Evolutionary conservation across 35 echinoderm and acorn worm species (phyloP).

Genomic region (Diadema setosum): DNA sequence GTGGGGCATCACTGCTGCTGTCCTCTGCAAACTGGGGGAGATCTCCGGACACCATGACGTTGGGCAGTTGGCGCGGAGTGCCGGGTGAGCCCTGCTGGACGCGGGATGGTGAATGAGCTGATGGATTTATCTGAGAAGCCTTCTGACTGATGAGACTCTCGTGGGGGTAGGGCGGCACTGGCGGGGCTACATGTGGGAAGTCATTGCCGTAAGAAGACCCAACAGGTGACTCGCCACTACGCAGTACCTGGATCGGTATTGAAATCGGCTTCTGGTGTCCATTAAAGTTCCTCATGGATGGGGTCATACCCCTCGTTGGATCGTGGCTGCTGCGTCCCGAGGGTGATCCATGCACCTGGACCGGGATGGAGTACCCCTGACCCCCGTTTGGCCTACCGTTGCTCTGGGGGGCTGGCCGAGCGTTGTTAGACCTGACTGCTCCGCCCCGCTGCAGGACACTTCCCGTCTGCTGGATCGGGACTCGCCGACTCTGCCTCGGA

Average conservation of each 20-base stretch:
- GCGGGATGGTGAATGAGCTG: neutral
- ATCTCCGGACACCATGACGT: constrained; percentile 6
- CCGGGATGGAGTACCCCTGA: neutral
- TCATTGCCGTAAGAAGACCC: neutral
- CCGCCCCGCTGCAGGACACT: constrained; percentile 3
- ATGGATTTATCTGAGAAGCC: neutral
- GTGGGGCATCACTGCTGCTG: neutral
- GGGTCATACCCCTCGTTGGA: neutral
- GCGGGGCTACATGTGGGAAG: neutral
- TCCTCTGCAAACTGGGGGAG: neutral
- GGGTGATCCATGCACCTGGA: neutral
- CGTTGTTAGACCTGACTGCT: neutral
- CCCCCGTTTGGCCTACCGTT: neutral
- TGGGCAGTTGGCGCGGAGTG: neutral
- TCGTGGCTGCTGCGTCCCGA: neutral
- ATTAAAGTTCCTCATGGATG: neutral
- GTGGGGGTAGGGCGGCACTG: neutral
- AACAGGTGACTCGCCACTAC: neutral
- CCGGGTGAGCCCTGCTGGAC: neutral
- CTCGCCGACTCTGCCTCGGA: neutral
- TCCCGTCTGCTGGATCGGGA: neutral
- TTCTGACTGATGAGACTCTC: neutral
- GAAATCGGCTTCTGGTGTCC: constrained; percentile 11
- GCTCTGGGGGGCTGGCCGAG: neutral
- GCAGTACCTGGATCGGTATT: constrained; percentile 9